phyloP scores from a whole-genome alignment of 2,113 vertebrate species.

The Stegastes partitus region DNA sequence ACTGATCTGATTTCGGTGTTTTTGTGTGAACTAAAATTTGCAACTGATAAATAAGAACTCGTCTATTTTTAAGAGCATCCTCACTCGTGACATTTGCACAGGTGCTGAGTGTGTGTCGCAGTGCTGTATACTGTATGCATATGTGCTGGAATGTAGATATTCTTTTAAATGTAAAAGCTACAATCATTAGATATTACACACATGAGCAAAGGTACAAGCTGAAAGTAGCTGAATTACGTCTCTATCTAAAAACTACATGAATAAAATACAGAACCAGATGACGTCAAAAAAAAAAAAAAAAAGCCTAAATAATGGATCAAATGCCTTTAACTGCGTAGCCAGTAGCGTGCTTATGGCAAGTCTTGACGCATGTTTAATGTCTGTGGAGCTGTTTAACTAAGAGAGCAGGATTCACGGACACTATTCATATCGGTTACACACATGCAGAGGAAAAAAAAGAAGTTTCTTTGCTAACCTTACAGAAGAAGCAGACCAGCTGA shows the following conservation, averaged over 20 bases:
- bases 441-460: too few relatives aligned
- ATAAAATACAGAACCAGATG: neutral
- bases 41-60: too few relatives aligned
- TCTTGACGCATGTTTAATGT: conserved; percentile 5
- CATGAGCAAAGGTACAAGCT: neutral
- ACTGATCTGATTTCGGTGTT: neutral
- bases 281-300: neutral
- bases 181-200: neutral
- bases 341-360: conserved; percentile 15
- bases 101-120: neutral
- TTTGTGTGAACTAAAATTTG: neutral
- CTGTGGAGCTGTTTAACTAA: neutral
- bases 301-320: conserved; percentile 22
- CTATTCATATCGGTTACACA: neutral
- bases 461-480: neutral
- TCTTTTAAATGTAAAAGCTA: neutral
- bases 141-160: neutral
- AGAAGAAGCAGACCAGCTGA: neutral
- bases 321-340: conserved; percentile 13
- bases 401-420: neutral
- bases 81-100: neutral
- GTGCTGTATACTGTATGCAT: neutral
- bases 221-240: conserved; percentile 1
- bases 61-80: neutral
- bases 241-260: neutral